phyloP scores from a whole-genome alignment of 2,113 vertebrate species.

The Laticauda colubrina region DNA sequence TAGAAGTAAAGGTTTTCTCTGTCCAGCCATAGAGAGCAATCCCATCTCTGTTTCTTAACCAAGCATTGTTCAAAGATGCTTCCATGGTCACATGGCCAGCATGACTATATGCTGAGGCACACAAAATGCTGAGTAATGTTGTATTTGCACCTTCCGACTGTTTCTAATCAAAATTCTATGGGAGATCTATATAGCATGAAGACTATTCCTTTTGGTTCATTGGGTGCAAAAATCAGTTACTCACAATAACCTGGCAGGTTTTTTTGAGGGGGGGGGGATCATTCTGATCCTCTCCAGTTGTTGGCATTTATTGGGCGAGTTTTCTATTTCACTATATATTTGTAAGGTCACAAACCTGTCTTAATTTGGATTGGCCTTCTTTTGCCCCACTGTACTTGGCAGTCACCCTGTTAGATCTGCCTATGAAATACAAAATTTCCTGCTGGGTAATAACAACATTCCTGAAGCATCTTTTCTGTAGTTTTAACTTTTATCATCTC shows the following conservation, averaged over 20 bases:
- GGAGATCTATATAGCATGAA: not conserved
- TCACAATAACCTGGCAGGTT: not conserved
- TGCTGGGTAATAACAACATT: constrained; percentile 1
- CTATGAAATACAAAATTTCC: constrained; percentile 6
- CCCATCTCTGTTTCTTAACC: not conserved
- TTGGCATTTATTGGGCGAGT: not conserved
- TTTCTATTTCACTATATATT: not conserved
- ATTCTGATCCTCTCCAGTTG: not conserved
- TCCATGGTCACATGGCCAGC: not conserved
- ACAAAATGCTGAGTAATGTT: not conserved
- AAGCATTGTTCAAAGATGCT: not conserved
- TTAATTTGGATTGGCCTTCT: not conserved
- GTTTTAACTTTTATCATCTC: constrained; percentile 3
- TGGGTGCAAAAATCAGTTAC: not conserved
- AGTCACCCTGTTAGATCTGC: not conserved
- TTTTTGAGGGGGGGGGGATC: not conserved
- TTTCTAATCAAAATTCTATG: not conserved
- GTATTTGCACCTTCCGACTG: not conserved
- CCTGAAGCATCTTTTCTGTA: constrained; percentile 2
- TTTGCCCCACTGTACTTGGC: not conserved
- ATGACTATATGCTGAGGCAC: not conserved
- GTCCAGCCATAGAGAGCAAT: not conserved
- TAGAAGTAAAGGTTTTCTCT: not conserved
- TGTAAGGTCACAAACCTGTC: not conserved
- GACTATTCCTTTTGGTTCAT: not conserved